Base-by-base conservation (phyloP, 2,888 invertebrate genomes). In the Pinctada fucata region DNA sequence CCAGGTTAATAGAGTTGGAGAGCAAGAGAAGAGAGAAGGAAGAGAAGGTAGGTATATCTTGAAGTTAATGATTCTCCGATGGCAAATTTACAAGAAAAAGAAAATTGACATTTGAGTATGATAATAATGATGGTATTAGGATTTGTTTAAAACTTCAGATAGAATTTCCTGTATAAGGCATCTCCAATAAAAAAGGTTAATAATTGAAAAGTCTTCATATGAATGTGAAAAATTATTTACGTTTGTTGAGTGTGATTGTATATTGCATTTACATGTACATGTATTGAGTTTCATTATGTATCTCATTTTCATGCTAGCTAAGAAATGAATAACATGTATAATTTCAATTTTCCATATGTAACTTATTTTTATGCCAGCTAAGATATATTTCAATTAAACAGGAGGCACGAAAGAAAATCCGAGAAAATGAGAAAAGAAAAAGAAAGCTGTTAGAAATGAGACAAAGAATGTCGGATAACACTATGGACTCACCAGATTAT, bases 21-120 rank as follows among this genome's bases (percentile, higher is more conserved):
- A 87, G 86, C 75, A 88, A 89, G 97, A 97, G 93, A 93, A 97
- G 82, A 95, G 97, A 75, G 95, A 96, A 91, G 95, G 95, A 83
- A n/a, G 58, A 75, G 49, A 5, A 31, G n/a, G 69, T 64, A 68
- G 16, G 31, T n/a, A 58, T 58, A 58, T 58, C 8, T 47, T 71
- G 48, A 47, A n/a, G 64, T 63, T 71, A 31, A 31, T 31, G 31
- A 31, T 31, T 31, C 31, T 31, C 31, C 31, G 0, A 31, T 31
- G 31, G 31, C 31, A 31, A 31, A 31, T 31, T 31, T 31, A 31
- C 31, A 31, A 31, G 31, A 31, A 31, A 31, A 31, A 31, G 31
- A 31, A 31, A 31, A 1, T 31, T 0, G 31, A 31, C 31, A 31
- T 31, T 31, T 31, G 31, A 31, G 31, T 31, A 58, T 49, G 16